Evolutionary conservation across 2,888 invertebrate species (phyloP), one percentile per base, ranked within the genome.

Genomic region (Synergus laeviventris): DNA sequence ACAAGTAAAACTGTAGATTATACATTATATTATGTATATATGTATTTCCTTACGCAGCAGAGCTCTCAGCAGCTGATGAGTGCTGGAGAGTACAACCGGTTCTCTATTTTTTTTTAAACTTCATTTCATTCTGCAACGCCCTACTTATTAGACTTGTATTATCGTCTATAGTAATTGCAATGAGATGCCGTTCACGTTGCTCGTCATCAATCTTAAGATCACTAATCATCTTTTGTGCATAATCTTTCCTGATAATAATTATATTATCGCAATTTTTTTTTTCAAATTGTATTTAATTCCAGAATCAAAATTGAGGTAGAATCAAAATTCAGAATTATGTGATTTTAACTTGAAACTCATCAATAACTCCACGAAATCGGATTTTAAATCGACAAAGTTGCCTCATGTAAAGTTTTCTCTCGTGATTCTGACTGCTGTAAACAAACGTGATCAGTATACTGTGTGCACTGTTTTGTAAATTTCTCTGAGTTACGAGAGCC

Each of bases 101-200:
- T 70, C 70, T 70, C 24, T 36, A 38, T 38, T 38, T 42, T 45
- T 64, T 70, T 70, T 54, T 18, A 31, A 70, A 54, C 70, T 70
- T 70, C 49, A 70, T 70, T 70, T 70, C 70, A 70, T 70, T 70
- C 24, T 70, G 49, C 45, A 70, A 70, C 70, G 70, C 49, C 70
- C 70, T 70, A 70, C 49, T 70, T 70, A 49, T 70, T 70, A 49
- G 31, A 24, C 59, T 5, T 59, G 59, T 14, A 59, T 24, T 14
- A 59, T 24, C 70, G 16, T 49, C 31, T 45, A n/a, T n/a, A 70
- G 70, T 54, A 49, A 49, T 70, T 70, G 49, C 36, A 70, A 49
- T 70, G 24, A 54, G 45, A 70, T 31, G 49, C 49, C 31, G 70
- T 70, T 70, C 49, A 70, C 3, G 11, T n/a, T 49, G 45, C n/a